phyloP scores from a whole-genome alignment of 1,140 invertebrate genomes.

The Caligus rogercresseyi region DNA sequence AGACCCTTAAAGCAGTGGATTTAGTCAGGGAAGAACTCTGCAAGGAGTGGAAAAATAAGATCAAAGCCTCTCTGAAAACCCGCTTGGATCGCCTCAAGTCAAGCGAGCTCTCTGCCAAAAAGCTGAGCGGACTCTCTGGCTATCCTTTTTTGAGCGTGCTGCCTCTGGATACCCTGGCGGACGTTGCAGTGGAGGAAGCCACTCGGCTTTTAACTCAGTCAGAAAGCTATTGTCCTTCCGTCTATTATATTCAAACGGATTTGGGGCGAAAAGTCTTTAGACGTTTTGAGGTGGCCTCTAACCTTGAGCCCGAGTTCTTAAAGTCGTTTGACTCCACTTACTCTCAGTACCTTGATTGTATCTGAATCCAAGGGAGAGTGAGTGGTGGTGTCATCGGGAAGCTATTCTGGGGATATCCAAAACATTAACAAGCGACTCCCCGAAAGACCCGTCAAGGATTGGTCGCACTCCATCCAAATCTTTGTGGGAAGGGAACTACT shows the following conservation, averaged over 20 bases:
- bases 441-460: neutral
- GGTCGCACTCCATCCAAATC: neutral
- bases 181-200: neutral
- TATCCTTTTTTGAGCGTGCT: neutral
- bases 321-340: neutral
- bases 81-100: neutral
- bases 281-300: neutral
- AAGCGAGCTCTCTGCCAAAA: neutral
- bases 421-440: neutral
- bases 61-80: neutral
- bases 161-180: neutral
- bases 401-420: neutral
- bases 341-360: neutral
- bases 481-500: neutral
- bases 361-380: neutral
- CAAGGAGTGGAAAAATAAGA: neutral
- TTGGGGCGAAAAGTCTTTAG: neutral
- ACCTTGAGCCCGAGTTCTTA: neutral
- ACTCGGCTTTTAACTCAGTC: neutral
- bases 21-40: neutral
- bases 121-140: neutral
- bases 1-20: neutral
- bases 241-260: neutral
- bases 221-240: neutral
- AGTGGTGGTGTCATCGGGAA: neutral